phyloP scores from a whole-genome alignment of 1,140 invertebrate species.

The Rhyzopertha dominica region DNA sequence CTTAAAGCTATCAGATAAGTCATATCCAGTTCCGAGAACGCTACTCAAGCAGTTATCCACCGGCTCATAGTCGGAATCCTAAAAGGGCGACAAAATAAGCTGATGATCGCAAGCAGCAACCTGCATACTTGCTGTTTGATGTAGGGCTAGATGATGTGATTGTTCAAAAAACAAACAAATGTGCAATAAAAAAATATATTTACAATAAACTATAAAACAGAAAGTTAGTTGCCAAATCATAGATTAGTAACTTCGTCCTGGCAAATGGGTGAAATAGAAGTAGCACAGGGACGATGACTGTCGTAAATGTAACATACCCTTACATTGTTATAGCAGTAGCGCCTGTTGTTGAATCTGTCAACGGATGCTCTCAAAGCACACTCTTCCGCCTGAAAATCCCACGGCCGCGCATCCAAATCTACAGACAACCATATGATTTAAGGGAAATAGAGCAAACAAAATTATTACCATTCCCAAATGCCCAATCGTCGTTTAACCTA shows the following conservation, averaged over 20 bases:
- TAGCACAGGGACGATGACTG: too few species aligned
- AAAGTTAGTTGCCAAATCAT: too few species aligned
- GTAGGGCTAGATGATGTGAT: too few species aligned
- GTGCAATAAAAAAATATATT: too few species aligned
- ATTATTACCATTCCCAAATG: constrained; percentile 86
- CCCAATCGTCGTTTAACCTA: constrained; percentile 98
- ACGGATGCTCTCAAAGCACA: constrained; percentile 89
- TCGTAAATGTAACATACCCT: constrained; percentile 18
- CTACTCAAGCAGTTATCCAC: constrained; percentile 81
- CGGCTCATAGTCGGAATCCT: constrained; percentile 71
- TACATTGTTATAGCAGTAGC: constrained; percentile 60
- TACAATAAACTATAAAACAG: too few species aligned
- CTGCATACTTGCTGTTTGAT: too few species aligned
- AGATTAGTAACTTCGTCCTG: too few species aligned
- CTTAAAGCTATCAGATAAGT: constrained; percentile 94
- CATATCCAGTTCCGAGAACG: constrained; percentile 71
- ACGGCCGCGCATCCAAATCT: constrained; percentile 95
- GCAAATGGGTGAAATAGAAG: too few species aligned
- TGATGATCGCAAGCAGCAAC: too few species aligned
- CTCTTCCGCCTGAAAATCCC: constrained; percentile 99
- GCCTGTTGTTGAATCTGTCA: constrained; percentile 90
- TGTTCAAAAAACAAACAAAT: too few species aligned
- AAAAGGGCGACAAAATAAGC: constrained; percentile 25
- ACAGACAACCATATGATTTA: constrained; percentile 22
- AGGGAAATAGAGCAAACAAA: constrained; percentile 18